phyloP scores from a whole-genome alignment of 2,113 vertebrate genomes.

The Sinocyclocheilus anshuiensis region DNA sequence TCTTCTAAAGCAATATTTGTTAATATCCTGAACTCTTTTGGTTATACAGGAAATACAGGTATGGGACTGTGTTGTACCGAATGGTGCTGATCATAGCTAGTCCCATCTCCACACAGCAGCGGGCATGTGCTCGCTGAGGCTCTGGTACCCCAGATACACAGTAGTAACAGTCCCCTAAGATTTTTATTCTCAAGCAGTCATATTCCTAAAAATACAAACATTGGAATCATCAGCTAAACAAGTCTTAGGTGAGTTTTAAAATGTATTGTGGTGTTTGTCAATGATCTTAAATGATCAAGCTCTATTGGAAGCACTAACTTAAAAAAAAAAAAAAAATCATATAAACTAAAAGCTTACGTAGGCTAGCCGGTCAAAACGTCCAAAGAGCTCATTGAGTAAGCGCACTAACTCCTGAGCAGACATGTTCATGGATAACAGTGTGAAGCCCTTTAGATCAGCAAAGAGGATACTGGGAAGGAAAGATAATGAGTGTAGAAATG shows the following conservation, averaged over 20 bases:
- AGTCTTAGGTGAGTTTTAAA: neutral
- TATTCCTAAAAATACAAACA: slow-evolving; percentile 79
- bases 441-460: slow-evolving; percentile 97
- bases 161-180: slow-evolving; percentile 96
- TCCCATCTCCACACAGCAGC: slow-evolving; percentile 94
- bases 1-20: neutral
- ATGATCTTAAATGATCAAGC: neutral
- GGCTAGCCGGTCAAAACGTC: slow-evolving; percentile 91
- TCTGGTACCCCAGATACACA: slow-evolving; percentile 94
- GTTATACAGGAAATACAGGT: neutral
- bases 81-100: slow-evolving; percentile 96
- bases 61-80: slow-evolving; percentile 69
- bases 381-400: slow-evolving; percentile 95
- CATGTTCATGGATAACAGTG: slow-evolving; percentile 90
- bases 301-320: neutral
- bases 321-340: neutral
- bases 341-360: slow-evolving; percentile 76
- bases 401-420: slow-evolving; percentile 92
- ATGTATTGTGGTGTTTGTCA: neutral
- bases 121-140: slow-evolving; percentile 90
- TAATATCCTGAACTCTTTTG: neutral
- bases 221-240: neutral
- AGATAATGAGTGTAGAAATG: neutral
- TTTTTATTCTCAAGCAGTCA: slow-evolving; percentile 94
- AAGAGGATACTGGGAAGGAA: slow-evolving; percentile 87